phyloP scores from a whole-genome alignment of 2,888 invertebrate genomes.

The Mesorhabditis belari region DNA sequence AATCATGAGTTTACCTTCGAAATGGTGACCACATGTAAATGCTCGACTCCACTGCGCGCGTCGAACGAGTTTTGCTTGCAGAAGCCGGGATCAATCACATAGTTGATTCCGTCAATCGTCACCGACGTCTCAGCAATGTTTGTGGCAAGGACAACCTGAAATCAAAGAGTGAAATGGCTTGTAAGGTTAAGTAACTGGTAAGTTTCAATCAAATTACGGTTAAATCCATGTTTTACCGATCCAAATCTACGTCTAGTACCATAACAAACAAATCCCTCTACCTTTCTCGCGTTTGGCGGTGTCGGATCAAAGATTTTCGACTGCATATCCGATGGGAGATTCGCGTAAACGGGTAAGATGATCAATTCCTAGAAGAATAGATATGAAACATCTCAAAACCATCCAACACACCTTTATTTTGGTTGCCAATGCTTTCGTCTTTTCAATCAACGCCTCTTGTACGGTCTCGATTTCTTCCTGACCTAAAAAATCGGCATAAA shows the following conservation, averaged over 20 bases:
- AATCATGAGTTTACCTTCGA: constrained; percentile 64
- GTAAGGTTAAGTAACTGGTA: not conserved
- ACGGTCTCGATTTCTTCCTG: constrained; percentile 52
- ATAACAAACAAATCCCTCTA: constrained; percentile 23
- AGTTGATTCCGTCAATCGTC: constrained; percentile 96
- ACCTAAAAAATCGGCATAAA: constrained; percentile 14
- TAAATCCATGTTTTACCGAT: not conserved
- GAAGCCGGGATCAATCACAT: constrained; percentile 98
- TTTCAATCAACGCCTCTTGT: constrained; percentile 64
- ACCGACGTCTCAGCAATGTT: constrained; percentile 98
- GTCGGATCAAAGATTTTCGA: constrained; percentile 97
- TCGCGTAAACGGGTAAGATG: constrained; percentile 92
- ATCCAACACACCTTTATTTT: too few relatives aligned
- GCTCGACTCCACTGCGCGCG: constrained; percentile 95
- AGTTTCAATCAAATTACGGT: not conserved
- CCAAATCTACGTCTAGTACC: not conserved
- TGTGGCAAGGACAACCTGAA: constrained; percentile 81
- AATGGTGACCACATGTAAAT: constrained; percentile 93
- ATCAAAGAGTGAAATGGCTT: not conserved
- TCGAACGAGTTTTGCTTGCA: constrained; percentile 97
- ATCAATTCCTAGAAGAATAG: too few relatives aligned
- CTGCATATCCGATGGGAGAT: constrained; percentile 96
- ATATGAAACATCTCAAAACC: too few relatives aligned
- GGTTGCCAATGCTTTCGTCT: constrained; percentile 81
- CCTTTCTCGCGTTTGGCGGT: constrained; percentile 87